Percentiles rank a stretch among this genome's conserved stretches.
Evolutionary conservation across 2,888 invertebrate genomes (phyloP).

Genomic region (Deilephila porcellus): DNA sequence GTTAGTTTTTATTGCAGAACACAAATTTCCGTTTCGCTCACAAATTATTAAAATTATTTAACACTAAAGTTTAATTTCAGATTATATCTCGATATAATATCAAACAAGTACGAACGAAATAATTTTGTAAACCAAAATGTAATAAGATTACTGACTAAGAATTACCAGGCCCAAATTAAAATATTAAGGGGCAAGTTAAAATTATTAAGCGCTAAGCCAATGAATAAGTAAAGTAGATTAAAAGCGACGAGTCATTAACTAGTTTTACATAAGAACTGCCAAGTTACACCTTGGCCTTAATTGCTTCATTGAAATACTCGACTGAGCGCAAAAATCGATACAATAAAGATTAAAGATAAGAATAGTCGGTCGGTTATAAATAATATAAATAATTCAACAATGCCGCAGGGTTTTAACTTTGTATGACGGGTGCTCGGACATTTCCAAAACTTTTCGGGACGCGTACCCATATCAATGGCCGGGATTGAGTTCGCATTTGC

Average conservation of each 20-base stretch:
- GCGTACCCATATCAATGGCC: constrained; percentile 29
- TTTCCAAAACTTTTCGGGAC: constrained; percentile 44
- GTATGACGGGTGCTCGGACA: constrained; percentile 45
- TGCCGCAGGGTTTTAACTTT: constrained; percentile 39
- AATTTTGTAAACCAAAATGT: constrained; percentile 24
- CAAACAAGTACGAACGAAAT: background rate
- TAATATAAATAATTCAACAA: constrained; percentile 5
- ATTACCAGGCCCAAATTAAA: constrained; percentile 16
- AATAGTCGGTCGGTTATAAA: background rate
- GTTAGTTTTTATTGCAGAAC: background rate
- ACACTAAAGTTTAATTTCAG: constrained; percentile 8
- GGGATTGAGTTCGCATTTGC: background rate
- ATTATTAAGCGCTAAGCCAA: constrained; percentile 8
- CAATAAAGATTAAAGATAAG: constrained; percentile 2
- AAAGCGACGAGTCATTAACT: constrained; percentile 2
- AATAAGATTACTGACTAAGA: constrained; percentile 14
- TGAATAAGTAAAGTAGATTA: constrained; percentile 25
- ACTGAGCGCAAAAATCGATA: background rate
- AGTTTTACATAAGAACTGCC: constrained; percentile 20
- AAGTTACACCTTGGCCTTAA: constrained; percentile 10
- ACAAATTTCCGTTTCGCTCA: background rate
- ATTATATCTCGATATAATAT: constrained; percentile 19
- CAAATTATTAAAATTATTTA: background rate
- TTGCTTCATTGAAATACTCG: constrained; percentile 11
- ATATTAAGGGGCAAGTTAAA: constrained; percentile 10